phyloP scores from a whole-genome alignment of 2,113 vertebrate species.

The Lota lota region DNA sequence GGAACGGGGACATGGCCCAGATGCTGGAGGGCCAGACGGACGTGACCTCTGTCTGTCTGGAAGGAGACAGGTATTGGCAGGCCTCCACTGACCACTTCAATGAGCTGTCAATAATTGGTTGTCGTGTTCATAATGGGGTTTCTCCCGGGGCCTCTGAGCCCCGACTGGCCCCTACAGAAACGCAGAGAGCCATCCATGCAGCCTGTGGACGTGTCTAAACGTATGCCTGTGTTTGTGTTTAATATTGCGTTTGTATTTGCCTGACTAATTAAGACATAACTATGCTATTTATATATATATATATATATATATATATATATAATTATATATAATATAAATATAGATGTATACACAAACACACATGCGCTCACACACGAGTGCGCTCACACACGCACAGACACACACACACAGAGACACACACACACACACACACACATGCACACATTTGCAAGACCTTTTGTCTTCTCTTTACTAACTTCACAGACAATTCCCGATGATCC shows the following conservation, averaged over 20 bases:
- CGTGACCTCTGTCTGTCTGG: constrained; percentile 58
- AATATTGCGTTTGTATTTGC: background rate
- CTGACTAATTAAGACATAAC: background rate
- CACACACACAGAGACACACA: constrained; percentile 38
- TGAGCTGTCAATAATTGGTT: constrained; percentile 64
- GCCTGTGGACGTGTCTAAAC: background rate
- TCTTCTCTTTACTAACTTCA: constrained; percentile 61
- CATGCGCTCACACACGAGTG: constrained; percentile 11
- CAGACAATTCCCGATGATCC: constrained; percentile 66
- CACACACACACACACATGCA: constrained; percentile 32
- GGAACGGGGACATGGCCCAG: constrained; percentile 48
- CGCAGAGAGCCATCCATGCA: background rate
- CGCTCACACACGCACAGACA: constrained; percentile 26
- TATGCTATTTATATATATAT: background rate
- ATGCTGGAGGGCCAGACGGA: constrained; percentile 9
- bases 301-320: no score
- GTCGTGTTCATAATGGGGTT: constrained; percentile 62
- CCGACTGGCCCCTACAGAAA: constrained; percentile 18
- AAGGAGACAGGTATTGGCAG: constrained; percentile 69
- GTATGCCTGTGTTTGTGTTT: constrained; percentile 3
- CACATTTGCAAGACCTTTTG: constrained; percentile 36
- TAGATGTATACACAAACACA: no score
- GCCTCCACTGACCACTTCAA: constrained; percentile 54
- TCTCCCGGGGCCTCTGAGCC: constrained; percentile 42
- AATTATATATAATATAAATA: no score